A percentile compares a stretch with the other conserved stretches of the same genome.
These are phyloP conservation scores for Cheilinus undulatus DNA, from an alignment of 2,113 vertebrate genomes.

Conservation along the genomic window DNA sequence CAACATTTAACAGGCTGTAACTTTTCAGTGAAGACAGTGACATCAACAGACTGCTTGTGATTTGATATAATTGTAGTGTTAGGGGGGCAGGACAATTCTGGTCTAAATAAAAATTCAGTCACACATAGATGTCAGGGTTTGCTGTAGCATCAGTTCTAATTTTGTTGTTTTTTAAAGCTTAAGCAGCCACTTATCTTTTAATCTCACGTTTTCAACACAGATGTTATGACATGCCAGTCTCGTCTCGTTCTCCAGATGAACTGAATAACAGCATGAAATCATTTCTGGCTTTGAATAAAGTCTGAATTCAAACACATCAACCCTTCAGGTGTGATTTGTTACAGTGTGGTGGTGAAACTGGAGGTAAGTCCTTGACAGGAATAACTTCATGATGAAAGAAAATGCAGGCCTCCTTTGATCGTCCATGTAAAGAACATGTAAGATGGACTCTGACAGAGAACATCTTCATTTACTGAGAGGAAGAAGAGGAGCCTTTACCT, in stretches of 20 bases:
- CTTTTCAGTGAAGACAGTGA: too few relatives aligned
- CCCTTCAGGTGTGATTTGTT: constrained; percentile 24
- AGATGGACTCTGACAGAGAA: constrained; percentile 38
- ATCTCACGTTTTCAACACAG: neutral
- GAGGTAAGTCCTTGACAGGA: constrained; percentile 12
- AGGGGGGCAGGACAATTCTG: too few relatives aligned
- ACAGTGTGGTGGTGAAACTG: constrained; percentile 30
- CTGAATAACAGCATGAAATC: neutral
- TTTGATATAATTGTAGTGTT: too few relatives aligned
- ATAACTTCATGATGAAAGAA: constrained; percentile 37
- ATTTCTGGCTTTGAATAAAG: constrained; percentile 3
- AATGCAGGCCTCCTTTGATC: constrained; percentile 58
- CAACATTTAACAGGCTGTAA: too few relatives aligned
- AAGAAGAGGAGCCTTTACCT: constrained; percentile 28
- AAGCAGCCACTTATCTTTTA: neutral
- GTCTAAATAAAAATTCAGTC: too few relatives aligned
- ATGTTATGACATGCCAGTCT: neutral
- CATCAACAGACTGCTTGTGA: too few relatives aligned
- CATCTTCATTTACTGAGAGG: constrained; percentile 36
- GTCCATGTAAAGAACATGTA: constrained; percentile 31
- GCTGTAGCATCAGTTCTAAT: too few relatives aligned
- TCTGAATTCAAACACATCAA: neutral
- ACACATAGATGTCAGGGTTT: too few relatives aligned
- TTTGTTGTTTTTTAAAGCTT: too few relatives aligned
- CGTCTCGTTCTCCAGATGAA: constrained; percentile 4